Base-by-base conservation (phyloP, 2,888 invertebrate species). In the Carterocephalus palaemon region DNA sequence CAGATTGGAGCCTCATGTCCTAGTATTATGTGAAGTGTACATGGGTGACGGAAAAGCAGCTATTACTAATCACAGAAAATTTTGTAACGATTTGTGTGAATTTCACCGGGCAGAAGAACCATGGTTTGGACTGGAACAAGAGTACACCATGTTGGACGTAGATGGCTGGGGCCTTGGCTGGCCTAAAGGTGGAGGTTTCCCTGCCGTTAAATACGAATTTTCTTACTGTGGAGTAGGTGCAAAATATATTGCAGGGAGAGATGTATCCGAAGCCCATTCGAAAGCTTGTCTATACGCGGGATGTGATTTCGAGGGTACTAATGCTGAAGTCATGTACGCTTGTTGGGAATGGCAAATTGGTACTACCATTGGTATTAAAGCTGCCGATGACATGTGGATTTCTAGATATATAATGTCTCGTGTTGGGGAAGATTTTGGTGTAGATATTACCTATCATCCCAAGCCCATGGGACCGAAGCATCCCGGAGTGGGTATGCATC, bases 261-360 rank as follows among this genome's bases (percentile, higher is more conserved):
- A 99, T 67, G 91, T 99, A 52, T 91, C 93, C 9, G 98, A 98
- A 79, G 92, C 96, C 4, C 99, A 99, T 65, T 62, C 70, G 0
- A 75, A 79, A 52, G 83, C 97, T 4, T 98, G 98, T 68, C 87
- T 99, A 37, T 98, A 96, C 75, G 94, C 98, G 47, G 99, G 98
- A 29, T 89, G 98, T 50, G 94, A 95, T 60, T 93, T 98, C 59
- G 91, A 94, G 54, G 99, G 99, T 20, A 95, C 94, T 20, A 99
- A 99, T 72, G 98, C 98, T 3, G 99, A 99, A 86, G 98, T 98
- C 15, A 97, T 97, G 97, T 95, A 93, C 12, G 93, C 93, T 16
- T 96, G 95, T 88, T 95, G 95, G 95, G 94, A 95, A 72, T 95
- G 90, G 78, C 95, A 96, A 76, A 92, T 98, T 7, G 98, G 98